Conservation (phyloP, 2,888 invertebrate species). For the Drosophila nr. medialis region DNA sequence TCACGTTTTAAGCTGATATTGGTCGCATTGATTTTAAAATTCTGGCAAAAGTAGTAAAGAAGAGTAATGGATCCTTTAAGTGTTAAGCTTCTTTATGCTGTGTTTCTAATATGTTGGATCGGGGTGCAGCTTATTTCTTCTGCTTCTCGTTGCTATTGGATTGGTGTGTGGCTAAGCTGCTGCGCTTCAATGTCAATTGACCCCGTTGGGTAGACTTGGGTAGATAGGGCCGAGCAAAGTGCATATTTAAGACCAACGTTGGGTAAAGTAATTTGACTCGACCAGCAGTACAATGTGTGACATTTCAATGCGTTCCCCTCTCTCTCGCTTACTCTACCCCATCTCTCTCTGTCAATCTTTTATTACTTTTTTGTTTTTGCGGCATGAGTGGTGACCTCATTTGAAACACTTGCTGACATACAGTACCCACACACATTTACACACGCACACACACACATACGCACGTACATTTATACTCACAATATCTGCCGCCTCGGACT, state of each 20-base stretch:
- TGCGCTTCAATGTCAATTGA: slow-evolving; percentile 18
- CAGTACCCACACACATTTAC: slow-evolving; percentile 15
- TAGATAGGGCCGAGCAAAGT: slow-evolving; percentile 20
- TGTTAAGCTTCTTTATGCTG: background rate
- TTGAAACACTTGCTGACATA: slow-evolving; percentile 47
- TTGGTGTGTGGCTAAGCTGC: slow-evolving; percentile 1
- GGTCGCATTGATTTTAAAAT: background rate
- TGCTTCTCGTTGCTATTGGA: background rate
- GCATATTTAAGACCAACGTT: slow-evolving; percentile 32
- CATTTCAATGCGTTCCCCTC: slow-evolving; percentile 54
- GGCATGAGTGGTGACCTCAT: slow-evolving; percentile 54
- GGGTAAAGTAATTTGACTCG: slow-evolving; percentile 57
- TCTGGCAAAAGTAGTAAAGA: too few species aligned
- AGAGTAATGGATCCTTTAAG: background rate
- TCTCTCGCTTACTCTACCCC: background rate
- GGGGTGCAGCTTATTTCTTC: background rate
- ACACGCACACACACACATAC: background rate
- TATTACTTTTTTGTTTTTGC: background rate
- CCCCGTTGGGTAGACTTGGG: slow-evolving; percentile 17
- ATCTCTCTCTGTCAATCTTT: slow-evolving; percentile 6
- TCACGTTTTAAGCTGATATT: background rate
- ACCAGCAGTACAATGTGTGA: slow-evolving; percentile 54
- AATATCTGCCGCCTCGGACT: slow-evolving; percentile 75
- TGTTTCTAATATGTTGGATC: background rate
- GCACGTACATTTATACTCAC: slow-evolving; percentile 65